These are phyloP conservation scores for Platyscapa corneri DNA, from an alignment of 1,140 invertebrate genomes.

Conservation along the genomic window DNA sequence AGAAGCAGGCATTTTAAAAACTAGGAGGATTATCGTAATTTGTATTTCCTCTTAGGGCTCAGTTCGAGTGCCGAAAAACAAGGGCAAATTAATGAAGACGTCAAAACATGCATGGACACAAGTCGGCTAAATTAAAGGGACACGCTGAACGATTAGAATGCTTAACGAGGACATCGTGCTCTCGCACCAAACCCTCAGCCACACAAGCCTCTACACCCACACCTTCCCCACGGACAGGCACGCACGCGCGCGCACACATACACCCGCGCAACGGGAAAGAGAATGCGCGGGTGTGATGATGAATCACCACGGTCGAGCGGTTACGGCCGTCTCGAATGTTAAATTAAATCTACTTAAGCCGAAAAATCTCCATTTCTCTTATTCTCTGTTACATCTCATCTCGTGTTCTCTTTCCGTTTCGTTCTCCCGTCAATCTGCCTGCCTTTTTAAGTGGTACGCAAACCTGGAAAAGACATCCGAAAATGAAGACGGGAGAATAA, in stretches of 20 bases:
- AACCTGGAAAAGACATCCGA: neutral
- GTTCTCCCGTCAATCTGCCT: neutral
- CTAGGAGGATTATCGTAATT: neutral
- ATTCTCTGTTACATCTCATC: neutral
- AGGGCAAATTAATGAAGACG: conserved; percentile 44
- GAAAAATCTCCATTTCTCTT: conserved; percentile 39
- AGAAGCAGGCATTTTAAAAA: neutral
- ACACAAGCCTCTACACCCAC: neutral
- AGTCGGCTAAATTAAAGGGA: conserved; percentile 43
- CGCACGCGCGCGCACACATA: neutral
- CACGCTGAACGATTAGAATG: conserved; percentile 59
- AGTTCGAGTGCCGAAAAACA: conserved; percentile 17
- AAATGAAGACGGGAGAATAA: neutral
- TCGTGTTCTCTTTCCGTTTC: neutral
- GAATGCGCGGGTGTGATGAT: conserved; percentile 65
- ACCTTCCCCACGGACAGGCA: neutral
- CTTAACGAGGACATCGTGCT: conserved; percentile 61
- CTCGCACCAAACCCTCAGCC: neutral
- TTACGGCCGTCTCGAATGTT: conserved; percentile 27
- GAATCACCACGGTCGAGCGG: conserved; percentile 57
- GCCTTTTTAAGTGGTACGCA: neutral
- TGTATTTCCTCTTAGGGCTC: neutral
- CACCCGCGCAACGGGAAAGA: neutral
- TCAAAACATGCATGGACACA: neutral
- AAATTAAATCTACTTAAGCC: conserved; percentile 47